Base-by-base conservation (phyloP, 2,113 vertebrate species). In the Helogale parvula region DNA sequence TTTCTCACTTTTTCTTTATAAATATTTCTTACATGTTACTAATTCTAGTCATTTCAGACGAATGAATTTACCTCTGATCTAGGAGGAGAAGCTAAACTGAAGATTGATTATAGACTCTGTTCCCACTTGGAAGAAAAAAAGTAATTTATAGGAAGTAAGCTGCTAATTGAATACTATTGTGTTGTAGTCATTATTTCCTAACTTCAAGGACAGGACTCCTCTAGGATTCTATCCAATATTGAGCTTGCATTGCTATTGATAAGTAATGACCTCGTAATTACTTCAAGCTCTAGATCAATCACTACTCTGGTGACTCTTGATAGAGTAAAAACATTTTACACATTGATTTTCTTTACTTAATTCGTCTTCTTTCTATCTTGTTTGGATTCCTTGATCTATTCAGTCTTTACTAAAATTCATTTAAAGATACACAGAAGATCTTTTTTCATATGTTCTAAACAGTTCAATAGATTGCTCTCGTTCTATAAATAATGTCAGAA, bases 231-330 rank as follows among this genome's bases (percentile, higher is more conserved):
- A 10, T 17, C n/a, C n/a, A 35, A 13, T 95, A 97, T 96, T 97
- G 97, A 97, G 96, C 91, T 89, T 92, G 21, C 50, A 97, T 35
- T 57, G 12, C 45, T 96, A 14, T 84, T 68, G 84, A 82, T 98
- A 97, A 98, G 93, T 97, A 98, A 94, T 96, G 94, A 52, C 90
- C 97, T 79, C 74, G 69, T 97, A 98, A 98, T 98, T 98, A 97
- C 96, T 98, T 98, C 88, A 98, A 80, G 15, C 8, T 88, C 33
- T 65, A 95, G 76, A 98, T 98, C 93, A 98, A 93, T 98, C 96
- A 92, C 33, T 97, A 97, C 38, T 94, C 89, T 94, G 14, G 68
- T 90, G 54, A 76, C 29, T 77, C 85, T 93, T 97, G 95, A 84
- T 69, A 87, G 17, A 76, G 94, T 17, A 9, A 85, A 87, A 92